A percentile compares a stretch with the other conserved stretches of the same genome.
Conservation (phyloP, 2,113 vertebrate species). For the Prinia subflava region DNA sequence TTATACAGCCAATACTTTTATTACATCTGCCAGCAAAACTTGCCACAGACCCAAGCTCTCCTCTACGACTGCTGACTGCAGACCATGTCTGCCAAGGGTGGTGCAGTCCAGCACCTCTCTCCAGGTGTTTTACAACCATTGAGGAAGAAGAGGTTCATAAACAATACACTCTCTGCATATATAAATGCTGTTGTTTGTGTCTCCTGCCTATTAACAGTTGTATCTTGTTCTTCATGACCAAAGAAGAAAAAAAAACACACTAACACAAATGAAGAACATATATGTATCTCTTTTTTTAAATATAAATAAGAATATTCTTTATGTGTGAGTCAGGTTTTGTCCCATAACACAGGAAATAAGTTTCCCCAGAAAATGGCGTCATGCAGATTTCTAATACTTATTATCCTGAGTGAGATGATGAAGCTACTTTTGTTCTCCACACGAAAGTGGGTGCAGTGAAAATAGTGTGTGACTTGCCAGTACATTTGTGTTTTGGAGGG, state of each 20-base stretch:
- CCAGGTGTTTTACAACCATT: not conserved
- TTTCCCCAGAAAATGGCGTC: not conserved
- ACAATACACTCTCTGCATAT: not conserved
- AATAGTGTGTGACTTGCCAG: slow-evolving; percentile 34
- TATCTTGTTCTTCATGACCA: not conserved
- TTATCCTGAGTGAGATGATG: slow-evolving; percentile 23
- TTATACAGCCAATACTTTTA: not conserved
- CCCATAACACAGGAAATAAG: not conserved
- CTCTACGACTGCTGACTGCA: not conserved
- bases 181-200: not conserved
- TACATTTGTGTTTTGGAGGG: slow-evolving; percentile 47
- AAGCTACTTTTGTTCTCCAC: slow-evolving; percentile 34
- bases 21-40: not conserved
- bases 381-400: slow-evolving; percentile 14
- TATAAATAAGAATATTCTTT: not conserved
- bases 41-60: not conserved
- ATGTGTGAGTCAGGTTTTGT: not conserved
- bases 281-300: not conserved
- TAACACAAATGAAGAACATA: not conserved
- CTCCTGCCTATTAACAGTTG: not conserved
- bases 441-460: slow-evolving; percentile 33
- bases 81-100: not conserved
- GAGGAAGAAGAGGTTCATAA: not conserved
- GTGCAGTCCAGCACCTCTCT: not conserved
- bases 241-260: not conserved